Evolutionary conservation across 2,888 invertebrate species (phyloP).

Genomic region (Pherbina coryleti): DNA sequence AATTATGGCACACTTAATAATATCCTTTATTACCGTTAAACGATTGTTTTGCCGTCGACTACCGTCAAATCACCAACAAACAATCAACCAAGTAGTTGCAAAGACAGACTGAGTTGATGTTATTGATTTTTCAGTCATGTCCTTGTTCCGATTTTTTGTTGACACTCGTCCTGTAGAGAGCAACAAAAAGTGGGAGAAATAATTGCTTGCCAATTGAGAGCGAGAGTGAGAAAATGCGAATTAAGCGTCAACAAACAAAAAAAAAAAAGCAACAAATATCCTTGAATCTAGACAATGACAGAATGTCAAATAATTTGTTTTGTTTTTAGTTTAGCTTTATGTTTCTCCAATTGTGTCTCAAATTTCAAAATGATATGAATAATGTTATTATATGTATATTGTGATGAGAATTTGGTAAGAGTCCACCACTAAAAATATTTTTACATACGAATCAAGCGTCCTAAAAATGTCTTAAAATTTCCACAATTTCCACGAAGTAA

Average conservation of each 20-base stretch:
- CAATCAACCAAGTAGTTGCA: neutral
- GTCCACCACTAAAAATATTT: too few relatives aligned
- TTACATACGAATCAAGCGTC: too few relatives aligned
- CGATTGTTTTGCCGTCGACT: neutral
- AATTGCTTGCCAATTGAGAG: neutral
- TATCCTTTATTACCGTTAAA: neutral
- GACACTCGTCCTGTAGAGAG: conserved; percentile 7
- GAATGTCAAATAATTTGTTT: too few relatives aligned
- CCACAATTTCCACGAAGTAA: too few relatives aligned
- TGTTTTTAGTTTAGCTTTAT: too few relatives aligned
- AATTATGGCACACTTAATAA: neutral
- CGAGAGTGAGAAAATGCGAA: neutral
- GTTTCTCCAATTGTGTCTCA: too few relatives aligned
- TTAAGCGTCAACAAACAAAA: neutral
- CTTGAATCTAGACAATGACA: neutral
- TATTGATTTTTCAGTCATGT: conserved; percentile 65
- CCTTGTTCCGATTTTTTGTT: conserved; percentile 62
- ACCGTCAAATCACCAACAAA: neutral
- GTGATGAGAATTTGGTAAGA: too few relatives aligned
- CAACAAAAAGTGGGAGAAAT: neutral
- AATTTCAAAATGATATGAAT: too few relatives aligned
- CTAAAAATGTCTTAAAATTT: too few relatives aligned
- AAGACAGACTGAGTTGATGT: conserved; percentile 7
- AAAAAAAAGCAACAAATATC: neutral
- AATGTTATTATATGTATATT: too few relatives aligned